Percentiles rank a stretch among this genome's conserved stretches.
Evolutionary conservation across 2,113 vertebrate species (phyloP).

Genomic region (Eulacestoma nigropectus): DNA sequence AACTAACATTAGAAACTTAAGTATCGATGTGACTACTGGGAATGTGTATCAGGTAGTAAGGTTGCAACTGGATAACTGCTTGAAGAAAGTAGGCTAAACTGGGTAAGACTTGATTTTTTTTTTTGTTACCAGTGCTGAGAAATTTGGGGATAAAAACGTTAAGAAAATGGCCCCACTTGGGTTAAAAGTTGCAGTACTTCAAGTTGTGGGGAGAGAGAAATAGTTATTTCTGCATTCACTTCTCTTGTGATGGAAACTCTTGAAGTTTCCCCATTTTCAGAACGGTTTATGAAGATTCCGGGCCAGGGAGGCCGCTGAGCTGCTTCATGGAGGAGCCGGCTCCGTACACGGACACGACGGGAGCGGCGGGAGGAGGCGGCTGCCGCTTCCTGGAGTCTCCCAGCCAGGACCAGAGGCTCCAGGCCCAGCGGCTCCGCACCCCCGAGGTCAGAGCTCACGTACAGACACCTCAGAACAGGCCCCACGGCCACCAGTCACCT

Average conservation of each 20-base stretch:
- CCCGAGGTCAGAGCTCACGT: constrained; percentile 84
- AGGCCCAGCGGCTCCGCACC: constrained; percentile 85
- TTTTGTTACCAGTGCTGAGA: not conserved
- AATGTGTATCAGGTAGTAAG: not conserved
- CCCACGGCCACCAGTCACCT: constrained; percentile 90
- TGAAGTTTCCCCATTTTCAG: constrained; percentile 67
- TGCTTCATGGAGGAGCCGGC: constrained; percentile 94
- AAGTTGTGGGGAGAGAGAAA: not conserved
- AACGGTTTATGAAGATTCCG: constrained; percentile 88
- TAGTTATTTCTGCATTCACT: not conserved
- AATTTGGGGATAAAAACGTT: not conserved
- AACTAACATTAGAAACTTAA: not conserved
- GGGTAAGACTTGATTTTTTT: not conserved
- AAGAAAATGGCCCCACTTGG: not conserved
- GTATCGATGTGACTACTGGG: not conserved
- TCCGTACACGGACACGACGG: constrained; percentile 87
- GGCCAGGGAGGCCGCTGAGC: constrained; percentile 83
- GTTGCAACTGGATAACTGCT: not conserved
- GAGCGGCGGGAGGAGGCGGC: constrained; percentile 87
- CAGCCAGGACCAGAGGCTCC: constrained; percentile 86
- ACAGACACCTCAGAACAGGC: constrained; percentile 91
- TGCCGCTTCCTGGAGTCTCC: constrained; percentile 88
- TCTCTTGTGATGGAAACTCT: not conserved
- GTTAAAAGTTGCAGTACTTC: not conserved
- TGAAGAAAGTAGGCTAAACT: not conserved